Percentiles rank a stretch among this genome's conserved stretches.
Conservation (phyloP, 2,797 vertebrate species). For the Coregonus suidteri region DNA sequence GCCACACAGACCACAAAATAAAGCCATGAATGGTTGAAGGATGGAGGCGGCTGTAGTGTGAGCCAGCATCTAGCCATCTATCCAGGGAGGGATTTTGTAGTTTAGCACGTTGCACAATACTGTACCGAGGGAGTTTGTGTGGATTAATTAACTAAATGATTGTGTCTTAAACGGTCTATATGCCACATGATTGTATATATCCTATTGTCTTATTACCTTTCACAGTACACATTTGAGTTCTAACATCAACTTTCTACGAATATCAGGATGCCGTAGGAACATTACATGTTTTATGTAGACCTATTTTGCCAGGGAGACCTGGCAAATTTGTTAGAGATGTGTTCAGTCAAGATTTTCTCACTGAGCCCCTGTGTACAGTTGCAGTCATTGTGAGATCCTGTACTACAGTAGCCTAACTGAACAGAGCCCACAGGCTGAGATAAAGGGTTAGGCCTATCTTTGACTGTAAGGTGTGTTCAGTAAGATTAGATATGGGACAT, state of each 20-base stretch:
- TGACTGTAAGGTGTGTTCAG: constrained; percentile 64
- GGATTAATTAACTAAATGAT: no score
- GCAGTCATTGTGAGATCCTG: not conserved
- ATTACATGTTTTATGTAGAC: not conserved
- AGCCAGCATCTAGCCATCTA: not conserved
- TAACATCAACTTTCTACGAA: no score
- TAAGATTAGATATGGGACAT: constrained; percentile 28
- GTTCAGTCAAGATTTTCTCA: not conserved
- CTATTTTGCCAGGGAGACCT: not conserved
- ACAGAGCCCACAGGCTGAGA: constrained; percentile 43
- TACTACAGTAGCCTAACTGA: constrained; percentile 6
- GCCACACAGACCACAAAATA: not conserved
- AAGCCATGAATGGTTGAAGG: not conserved
- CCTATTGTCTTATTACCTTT: no score
- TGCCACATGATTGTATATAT: no score
- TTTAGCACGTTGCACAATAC: no score
- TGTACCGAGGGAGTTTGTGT: no score
- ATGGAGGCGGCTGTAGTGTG: not conserved
- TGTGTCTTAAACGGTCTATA: no score
- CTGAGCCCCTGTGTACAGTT: not conserved
- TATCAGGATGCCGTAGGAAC: no score
- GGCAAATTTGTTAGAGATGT: not conserved
- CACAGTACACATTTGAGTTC: no score
- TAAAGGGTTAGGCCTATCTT: constrained; percentile 67
- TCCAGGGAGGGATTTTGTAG: not conserved